Evolutionary conservation across 35 echinoderm and acorn worm species (phyloP).

Genomic region (Ptychodera flava): DNA sequence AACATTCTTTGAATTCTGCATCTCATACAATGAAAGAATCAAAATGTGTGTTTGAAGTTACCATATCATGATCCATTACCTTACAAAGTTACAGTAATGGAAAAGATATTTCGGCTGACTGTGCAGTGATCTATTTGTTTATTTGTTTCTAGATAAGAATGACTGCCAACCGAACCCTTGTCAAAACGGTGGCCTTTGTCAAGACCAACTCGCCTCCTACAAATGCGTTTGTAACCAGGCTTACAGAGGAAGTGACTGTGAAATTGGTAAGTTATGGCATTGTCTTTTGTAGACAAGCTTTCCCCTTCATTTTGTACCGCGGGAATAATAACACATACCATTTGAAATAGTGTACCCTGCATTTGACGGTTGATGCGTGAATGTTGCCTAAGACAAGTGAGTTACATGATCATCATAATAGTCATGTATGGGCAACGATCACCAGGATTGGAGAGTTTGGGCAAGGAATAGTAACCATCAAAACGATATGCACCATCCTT

Average conservation of each 20-base stretch:
- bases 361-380: not conserved
- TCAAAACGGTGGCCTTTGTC: not conserved
- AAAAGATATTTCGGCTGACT: not conserved
- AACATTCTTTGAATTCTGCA: not conserved
- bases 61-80: not conserved
- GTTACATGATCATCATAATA: not conserved
- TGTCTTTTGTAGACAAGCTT: not conserved
- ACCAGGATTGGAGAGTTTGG: no score
- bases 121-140: not conserved
- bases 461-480: no score
- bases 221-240: not conserved
- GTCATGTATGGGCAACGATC: no score
- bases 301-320: not conserved
- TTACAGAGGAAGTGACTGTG: not conserved
- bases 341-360: not conserved
- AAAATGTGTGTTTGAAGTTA: not conserved
- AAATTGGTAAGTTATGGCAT: not conserved
- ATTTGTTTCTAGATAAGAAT: slow-evolving; percentile 1
- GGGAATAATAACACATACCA: not conserved
- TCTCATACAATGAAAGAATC: not conserved
- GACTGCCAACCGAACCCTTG: not conserved
- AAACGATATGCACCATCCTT: no score
- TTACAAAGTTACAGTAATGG: not conserved
- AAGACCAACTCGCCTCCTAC: not conserved
- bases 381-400: not conserved